A percentile compares a stretch with the other conserved stretches of the same genome.
phyloP scores from a whole-genome alignment of 1,140 invertebrate genomes.

The Brachionus sp. region DNA sequence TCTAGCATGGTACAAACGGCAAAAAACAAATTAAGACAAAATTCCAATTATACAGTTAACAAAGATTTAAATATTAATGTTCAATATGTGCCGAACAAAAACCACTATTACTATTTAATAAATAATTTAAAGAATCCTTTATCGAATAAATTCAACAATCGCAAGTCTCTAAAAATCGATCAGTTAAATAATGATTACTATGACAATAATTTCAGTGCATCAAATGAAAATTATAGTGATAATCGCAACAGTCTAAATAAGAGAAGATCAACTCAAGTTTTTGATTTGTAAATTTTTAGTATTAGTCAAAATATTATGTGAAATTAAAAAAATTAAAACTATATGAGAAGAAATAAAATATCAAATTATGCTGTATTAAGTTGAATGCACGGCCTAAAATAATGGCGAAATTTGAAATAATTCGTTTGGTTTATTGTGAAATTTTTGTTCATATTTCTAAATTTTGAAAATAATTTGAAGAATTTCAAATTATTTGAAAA shows the following conservation, averaged over 20 bases:
- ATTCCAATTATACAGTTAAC: constrained; percentile 4
- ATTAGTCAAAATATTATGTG: neutral
- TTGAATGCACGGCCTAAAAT: neutral
- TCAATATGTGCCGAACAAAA: constrained; percentile 20
- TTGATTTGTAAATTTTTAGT: constrained; percentile 27
- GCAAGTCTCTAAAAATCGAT: neutral
- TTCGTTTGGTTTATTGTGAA: neutral
- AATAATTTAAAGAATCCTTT: constrained; percentile 24
- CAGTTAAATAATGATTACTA: neutral
- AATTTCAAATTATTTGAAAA: neutral
- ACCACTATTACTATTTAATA: constrained; percentile 15
- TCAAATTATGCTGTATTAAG: neutral
- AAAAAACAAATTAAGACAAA: constrained; percentile 1
- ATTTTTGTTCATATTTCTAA: neutral
- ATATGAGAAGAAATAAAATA: neutral
- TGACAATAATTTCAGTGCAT: neutral
- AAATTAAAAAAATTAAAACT: neutral
- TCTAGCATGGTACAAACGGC: neutral
- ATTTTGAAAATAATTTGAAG: neutral
- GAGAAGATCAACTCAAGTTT: constrained; percentile 16
- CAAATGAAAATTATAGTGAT: neutral
- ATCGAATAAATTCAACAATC: neutral
- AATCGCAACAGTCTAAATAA: neutral
- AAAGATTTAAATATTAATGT: constrained; percentile 25
- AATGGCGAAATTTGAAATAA: neutral